Evolutionary conservation across 2,113 vertebrate species (phyloP).

Genomic region (Buteo buteo): DNA sequence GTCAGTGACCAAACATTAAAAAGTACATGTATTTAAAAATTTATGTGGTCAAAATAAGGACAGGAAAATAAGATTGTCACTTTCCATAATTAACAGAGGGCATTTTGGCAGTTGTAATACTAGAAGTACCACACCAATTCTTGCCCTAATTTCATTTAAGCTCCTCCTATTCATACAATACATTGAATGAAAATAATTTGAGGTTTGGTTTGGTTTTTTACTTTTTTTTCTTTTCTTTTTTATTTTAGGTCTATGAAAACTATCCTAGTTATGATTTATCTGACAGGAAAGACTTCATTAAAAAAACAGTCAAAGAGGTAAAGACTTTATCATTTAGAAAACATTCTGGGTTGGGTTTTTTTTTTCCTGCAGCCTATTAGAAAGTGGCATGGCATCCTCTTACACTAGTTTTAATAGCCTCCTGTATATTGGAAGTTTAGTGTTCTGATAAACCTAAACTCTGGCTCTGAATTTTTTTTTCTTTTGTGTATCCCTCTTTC

Average conservation of each 20-base stretch:
- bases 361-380: not conserved
- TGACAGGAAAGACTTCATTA: slow-evolving; percentile 90
- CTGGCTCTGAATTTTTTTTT: not conserved
- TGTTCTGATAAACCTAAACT: not conserved
- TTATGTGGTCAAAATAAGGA: not conserved
- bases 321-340: slow-evolving; percentile 41
- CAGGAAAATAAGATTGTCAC: not conserved
- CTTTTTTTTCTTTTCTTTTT: not conserved
- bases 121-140: not conserved
- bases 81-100: not conserved
- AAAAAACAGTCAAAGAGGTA: slow-evolving; percentile 91
- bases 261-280: slow-evolving; percentile 90
- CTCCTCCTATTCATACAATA: not conserved
- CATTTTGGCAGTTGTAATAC: not conserved
- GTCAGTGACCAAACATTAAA: not conserved
- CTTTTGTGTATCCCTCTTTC: not conserved
- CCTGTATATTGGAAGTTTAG: not conserved
- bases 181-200: not conserved
- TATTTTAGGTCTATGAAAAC: slow-evolving; percentile 86
- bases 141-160: not conserved
- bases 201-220: not conserved
- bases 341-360: not conserved
- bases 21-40: not conserved
- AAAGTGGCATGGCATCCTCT: not conserved
- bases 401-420: not conserved